Evolutionary conservation across 2,888 invertebrate genomes (phyloP), one percentile per base, ranked within the genome.

Genomic region (Drosophila kanekoi): DNA sequence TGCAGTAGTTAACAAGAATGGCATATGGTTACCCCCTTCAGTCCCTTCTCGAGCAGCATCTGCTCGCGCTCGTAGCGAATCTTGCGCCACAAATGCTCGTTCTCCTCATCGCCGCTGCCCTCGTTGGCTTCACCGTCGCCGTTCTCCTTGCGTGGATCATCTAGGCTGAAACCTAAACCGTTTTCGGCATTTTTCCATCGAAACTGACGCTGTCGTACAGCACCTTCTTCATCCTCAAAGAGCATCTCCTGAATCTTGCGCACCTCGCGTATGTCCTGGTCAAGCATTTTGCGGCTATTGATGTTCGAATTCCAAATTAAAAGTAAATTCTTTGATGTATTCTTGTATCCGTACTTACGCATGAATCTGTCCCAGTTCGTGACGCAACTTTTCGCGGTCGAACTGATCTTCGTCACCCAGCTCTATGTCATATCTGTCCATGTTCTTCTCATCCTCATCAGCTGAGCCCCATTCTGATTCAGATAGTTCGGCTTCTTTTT

Each of bases 391-490:
- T n/a, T 95, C 95, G 77, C 97, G 95, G 87, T 98, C 96, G 88
- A 97, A 95, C 37, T 95, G 94, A 64, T 98, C 98, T 11, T 94
- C 94, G 83, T 98, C 98, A 0, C 96, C 98, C 62, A 95, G 95
- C 91, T 98, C 98, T 3, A 94, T 93, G 90, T 98, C 98, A 92
- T 97, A 94, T 56, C 94, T 93, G 90, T 98, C 98, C 84, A 96
- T 92, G 59, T 95, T 95, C 37, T 94, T 94, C 92, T 97, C 97
- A 91, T 98, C 97, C 92, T 97, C 98, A 89, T 98, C 98, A 0
- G 95, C 97, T 47, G 97, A 97, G 0, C 95, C 97, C 95, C 96
- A 97, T 77, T 98, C 98, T 3, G 96, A 97, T 88, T 98, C 98
- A 0, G 97, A 97, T 35, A 98, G 92, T 88, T 98, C 98, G 0